A percentile compares a stretch with the other conserved stretches of the same genome.
phyloP scores from a whole-genome alignment of 2,113 vertebrate species.

The Echinops telfairi region DNA sequence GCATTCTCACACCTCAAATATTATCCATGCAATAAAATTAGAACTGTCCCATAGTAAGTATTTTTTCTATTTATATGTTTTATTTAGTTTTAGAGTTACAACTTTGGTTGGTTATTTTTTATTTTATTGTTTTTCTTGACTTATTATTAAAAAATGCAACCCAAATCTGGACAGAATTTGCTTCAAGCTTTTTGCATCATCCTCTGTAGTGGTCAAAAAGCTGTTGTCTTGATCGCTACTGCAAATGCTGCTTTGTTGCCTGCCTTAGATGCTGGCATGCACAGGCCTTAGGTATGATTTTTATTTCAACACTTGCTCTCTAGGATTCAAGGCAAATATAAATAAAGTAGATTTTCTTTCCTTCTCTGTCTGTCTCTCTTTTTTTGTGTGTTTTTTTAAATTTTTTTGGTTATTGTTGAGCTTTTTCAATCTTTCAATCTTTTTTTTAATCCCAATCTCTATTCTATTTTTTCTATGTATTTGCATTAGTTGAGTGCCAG shows the following conservation, averaged over 20 bases:
- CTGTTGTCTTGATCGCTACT: conserved; percentile 45
- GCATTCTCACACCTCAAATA: too few relatives aligned
- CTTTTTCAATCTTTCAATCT: not conserved
- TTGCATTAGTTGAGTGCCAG: conserved; percentile 52
- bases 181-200: conserved; percentile 31
- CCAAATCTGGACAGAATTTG: conserved; percentile 26
- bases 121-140: not conserved
- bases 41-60: not conserved
- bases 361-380: not conserved
- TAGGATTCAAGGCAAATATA: conserved; percentile 72
- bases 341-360: conserved; percentile 66
- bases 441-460: not conserved
- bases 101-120: not conserved
- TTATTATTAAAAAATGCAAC: not conserved
- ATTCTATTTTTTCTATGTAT: conserved; percentile 16
- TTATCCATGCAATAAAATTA: too few relatives aligned
- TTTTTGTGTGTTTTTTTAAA: too few relatives aligned
- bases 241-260: not conserved
- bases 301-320: conserved; percentile 69
- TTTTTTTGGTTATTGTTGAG: conserved; percentile 35
- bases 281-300: conserved; percentile 69
- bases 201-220: conserved; percentile 43
- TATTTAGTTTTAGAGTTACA: not conserved
- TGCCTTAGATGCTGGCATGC: not conserved
- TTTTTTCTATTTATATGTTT: not conserved